A percentile compares a stretch with the other conserved stretches of the same genome.
phyloP scores from a whole-genome alignment of 1,140 invertebrate genomes.

The Onthophagus taurus region DNA sequence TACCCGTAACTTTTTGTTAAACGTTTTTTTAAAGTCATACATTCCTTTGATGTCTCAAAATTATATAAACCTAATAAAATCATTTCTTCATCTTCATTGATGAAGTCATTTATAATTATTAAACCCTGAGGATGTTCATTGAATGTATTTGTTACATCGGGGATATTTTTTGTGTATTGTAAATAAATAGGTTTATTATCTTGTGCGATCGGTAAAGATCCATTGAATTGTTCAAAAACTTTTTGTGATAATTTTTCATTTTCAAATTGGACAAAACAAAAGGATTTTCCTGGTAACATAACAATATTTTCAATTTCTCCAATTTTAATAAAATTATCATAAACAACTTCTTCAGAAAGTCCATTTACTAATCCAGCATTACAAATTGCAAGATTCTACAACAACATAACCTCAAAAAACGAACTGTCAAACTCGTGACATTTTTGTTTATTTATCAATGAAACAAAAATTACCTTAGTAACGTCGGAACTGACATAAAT shows the following conservation, averaged over 20 bases:
- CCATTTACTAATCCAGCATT: constrained; percentile 71
- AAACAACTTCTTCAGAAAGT: constrained; percentile 51
- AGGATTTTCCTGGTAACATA: constrained; percentile 65
- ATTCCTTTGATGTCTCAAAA: constrained; percentile 39
- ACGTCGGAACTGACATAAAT: constrained; percentile 35
- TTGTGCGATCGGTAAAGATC: constrained; percentile 42
- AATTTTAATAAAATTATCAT: constrained; percentile 42
- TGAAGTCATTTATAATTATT: constrained; percentile 62
- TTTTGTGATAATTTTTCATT: constrained; percentile 39
- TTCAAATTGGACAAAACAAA: constrained; percentile 57
- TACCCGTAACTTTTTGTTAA: constrained; percentile 90
- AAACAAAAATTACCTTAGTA: constrained; percentile 29
- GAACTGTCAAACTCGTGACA: no score
- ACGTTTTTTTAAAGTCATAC: constrained; percentile 64
- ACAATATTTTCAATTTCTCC: constrained; percentile 46
- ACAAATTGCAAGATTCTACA: constrained; percentile 46
- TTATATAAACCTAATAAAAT: constrained; percentile 52
- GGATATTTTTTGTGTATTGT: constrained; percentile 46
- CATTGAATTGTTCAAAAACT: constrained; percentile 47
- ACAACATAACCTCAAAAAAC: constrained; percentile 9
- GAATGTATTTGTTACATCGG: constrained; percentile 29
- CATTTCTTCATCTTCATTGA: constrained; percentile 61
- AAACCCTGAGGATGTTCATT: constrained; percentile 57
- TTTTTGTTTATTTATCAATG: background rate
- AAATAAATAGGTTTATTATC: constrained; percentile 53